These are phyloP conservation scores for Saimiri boliviensis DNA, from an alignment of 2,113 vertebrate species.

Conservation along the genomic window DNA sequence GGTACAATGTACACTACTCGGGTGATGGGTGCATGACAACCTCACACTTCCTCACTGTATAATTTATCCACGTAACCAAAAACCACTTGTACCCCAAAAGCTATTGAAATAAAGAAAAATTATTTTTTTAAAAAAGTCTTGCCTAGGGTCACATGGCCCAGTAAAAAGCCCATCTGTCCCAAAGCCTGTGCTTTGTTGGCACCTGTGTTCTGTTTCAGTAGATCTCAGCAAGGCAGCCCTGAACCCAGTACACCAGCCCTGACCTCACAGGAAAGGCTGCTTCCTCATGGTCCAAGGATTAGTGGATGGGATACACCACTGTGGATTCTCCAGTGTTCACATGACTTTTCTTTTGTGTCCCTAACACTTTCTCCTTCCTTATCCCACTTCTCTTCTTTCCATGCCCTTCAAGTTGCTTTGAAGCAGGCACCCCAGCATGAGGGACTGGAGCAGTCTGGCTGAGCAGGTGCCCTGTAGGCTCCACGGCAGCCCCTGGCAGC, in stretches of 20 bases:
- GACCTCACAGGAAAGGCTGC: background rate
- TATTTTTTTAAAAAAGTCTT: background rate
- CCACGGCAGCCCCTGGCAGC: rapidly evolving
- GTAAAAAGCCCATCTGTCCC: background rate
- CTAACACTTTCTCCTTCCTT: background rate
- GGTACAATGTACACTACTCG: no score
- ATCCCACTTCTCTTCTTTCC: background rate
- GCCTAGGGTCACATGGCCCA: background rate
- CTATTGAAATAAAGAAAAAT: no score
- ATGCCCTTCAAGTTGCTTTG: no score
- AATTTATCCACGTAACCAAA: no score
- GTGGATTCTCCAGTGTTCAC: background rate
- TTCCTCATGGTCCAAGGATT: background rate
- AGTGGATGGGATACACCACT: no score
- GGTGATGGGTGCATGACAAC: no score
- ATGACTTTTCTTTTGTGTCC: background rate
- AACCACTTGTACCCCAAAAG: no score
- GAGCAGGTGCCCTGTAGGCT: rapidly evolving
- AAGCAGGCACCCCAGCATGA: background rate
- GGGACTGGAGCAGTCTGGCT: background rate
- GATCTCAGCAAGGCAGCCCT: background rate
- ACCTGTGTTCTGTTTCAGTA: background rate
- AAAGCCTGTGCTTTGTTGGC: background rate
- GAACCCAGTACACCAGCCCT: background rate
- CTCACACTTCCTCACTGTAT: no score